Percentiles rank a stretch among this genome's conserved stretches.
Evolutionary conservation across 2,888 invertebrate genomes (phyloP).

Genomic region (Amblyjoppa fuscipennis): DNA sequence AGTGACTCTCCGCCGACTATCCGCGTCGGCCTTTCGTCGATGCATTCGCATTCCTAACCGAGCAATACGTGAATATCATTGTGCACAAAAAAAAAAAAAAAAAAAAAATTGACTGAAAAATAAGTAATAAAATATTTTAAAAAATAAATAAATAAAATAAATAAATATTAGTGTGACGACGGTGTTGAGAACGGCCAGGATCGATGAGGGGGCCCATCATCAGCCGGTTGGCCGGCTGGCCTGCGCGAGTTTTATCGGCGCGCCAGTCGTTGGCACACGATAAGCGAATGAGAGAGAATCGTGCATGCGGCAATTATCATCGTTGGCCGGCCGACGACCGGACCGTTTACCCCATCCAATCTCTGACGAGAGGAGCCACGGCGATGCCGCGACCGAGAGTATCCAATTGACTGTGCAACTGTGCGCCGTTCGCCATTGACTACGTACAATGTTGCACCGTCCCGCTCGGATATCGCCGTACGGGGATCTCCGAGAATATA

Average conservation of each 20-base stretch:
- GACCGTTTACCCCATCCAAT: slow-evolving; percentile 1
- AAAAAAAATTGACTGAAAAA: too few species aligned
- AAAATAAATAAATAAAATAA: too few species aligned
- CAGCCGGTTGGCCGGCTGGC: background rate
- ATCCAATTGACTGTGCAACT: slow-evolving; percentile 29
- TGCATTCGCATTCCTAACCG: slow-evolving; percentile 25
- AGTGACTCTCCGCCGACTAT: slow-evolving; percentile 21
- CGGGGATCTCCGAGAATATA: slow-evolving; percentile 32
- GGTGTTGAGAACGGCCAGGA: background rate
- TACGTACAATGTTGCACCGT: slow-evolving; percentile 25
- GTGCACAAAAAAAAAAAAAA: background rate
- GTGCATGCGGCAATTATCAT: slow-evolving; percentile 3
- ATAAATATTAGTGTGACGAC: background rate
- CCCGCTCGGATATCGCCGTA: slow-evolving; percentile 19
- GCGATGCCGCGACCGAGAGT: slow-evolving; percentile 15
- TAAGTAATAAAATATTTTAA: too few species aligned
- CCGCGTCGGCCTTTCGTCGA: background rate
- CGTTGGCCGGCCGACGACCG: background rate
- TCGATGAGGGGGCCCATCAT: slow-evolving; percentile 6
- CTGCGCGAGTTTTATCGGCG: background rate
- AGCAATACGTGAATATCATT: slow-evolving; percentile 41
- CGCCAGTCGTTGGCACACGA: background rate
- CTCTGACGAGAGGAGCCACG: background rate
- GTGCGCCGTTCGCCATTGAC: background rate
- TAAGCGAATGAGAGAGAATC: background rate